Percentiles rank a stretch among this genome's conserved stretches.
Evolutionary conservation across 2,113 vertebrate genomes (phyloP).

Genomic region (Misgurnus anguillicaudatus): DNA sequence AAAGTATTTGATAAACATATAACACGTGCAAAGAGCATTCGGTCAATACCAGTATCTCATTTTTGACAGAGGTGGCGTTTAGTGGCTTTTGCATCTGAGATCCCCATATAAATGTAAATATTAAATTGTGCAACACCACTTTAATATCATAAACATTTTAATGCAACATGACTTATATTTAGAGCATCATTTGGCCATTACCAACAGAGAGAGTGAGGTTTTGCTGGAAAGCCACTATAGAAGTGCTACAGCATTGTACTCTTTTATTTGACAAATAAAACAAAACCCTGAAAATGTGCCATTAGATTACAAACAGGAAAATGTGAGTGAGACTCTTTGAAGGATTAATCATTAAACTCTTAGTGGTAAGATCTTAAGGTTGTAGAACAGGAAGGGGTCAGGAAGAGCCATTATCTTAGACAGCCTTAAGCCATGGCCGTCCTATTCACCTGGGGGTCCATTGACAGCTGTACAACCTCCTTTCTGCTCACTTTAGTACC

Average conservation of each 20-base stretch:
- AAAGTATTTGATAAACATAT: no score
- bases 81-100: no score
- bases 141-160: no score
- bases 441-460: conserved; percentile 55
- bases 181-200: not conserved
- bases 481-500: conserved; percentile 36
- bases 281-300: conserved; percentile 35
- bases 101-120: no score
- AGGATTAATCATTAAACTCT: conserved; percentile 55
- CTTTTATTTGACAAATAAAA: not conserved
- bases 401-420: conserved; percentile 52
- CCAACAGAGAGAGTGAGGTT: not conserved
- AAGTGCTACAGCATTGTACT: not conserved
- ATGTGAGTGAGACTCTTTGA: conserved; percentile 43
- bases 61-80: no score
- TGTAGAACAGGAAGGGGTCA: conserved; percentile 49
- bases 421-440: conserved; percentile 60
- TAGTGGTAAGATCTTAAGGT: conserved; percentile 50
- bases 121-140: no score
- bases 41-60: no score
- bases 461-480: conserved; percentile 57
- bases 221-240: not conserved
- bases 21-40: no score
- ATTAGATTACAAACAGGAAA: not conserved
- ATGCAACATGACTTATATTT: not conserved